phyloP scores from a whole-genome alignment of 1,140 invertebrate genomes.

The Calephelis virginiensis region DNA sequence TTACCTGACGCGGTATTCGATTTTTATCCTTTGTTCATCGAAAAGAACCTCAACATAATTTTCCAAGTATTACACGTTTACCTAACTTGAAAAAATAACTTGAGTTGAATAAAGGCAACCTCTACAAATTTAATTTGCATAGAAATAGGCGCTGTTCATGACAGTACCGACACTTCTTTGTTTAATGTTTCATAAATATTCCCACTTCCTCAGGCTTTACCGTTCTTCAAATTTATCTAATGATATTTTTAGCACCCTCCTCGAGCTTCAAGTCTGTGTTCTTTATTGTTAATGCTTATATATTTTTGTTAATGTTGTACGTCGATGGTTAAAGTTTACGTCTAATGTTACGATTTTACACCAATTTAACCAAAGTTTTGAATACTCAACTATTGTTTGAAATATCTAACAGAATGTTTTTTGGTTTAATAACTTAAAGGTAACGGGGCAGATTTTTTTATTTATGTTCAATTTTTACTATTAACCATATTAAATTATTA shows the following conservation, averaged over 20 bases:
- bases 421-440: no score
- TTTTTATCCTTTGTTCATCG: no score
- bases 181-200: conserved; percentile 9
- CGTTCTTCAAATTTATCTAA: conserved; percentile 5
- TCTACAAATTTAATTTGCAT: conserved; percentile 11
- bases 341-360: neutral
- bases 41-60: no score
- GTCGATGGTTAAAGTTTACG: neutral
- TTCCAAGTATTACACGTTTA: no score
- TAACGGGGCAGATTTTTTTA: no score
- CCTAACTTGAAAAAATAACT: neutral
- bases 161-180: conserved; percentile 4
- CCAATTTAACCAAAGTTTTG: no score
- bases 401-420: no score
- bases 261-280: neutral
- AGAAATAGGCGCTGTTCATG: neutral
- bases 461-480: no score
- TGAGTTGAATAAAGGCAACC: neutral
- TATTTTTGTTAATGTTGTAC: conserved; percentile 7
- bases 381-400: no score
- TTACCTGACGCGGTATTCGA: no score
- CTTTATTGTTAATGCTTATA: neutral
- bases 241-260: neutral
- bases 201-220: neutral
- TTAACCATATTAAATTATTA: no score